Evolutionary conservation across 2,888 invertebrate species (phyloP).

Genomic region (Diabrotica balteata): DNA sequence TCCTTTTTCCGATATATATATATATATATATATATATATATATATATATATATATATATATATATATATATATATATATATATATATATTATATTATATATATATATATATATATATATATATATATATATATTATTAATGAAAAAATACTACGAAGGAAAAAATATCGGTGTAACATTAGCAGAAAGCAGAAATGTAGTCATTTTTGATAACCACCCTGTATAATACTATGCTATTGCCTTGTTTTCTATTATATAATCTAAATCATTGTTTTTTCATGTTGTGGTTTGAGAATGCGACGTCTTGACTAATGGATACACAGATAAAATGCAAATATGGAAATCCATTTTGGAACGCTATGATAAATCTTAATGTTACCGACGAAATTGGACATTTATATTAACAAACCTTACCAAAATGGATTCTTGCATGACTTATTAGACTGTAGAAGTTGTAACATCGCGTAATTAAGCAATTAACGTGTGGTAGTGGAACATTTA

Average conservation of each 20-base stretch:
- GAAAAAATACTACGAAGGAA: too few species aligned
- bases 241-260: conserved; percentile 22
- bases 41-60: too few species aligned
- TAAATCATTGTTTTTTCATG: conserved; percentile 24
- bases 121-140: too few species aligned
- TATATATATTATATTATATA: too few species aligned
- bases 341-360: conserved; percentile 9
- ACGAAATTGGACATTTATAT: background rate
- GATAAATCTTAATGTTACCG: conserved; percentile 9
- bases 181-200: too few species aligned
- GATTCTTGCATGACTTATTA: background rate
- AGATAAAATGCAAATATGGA: conserved; percentile 27
- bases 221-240: conserved; percentile 11
- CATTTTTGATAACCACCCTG: background rate
- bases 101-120: too few species aligned
- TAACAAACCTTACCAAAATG: conserved; percentile 1
- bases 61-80: too few species aligned
- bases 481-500: background rate
- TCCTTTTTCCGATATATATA: too few species aligned
- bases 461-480: conserved; percentile 1
- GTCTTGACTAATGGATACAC: conserved; percentile 24
- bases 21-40: too few species aligned
- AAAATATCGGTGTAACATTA: too few species aligned
- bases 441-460: background rate
- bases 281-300: conserved; percentile 11